Evolutionary conservation across 2,113 vertebrate genomes (phyloP).

Genomic region (Tretioscincus oriximinensis): DNA sequence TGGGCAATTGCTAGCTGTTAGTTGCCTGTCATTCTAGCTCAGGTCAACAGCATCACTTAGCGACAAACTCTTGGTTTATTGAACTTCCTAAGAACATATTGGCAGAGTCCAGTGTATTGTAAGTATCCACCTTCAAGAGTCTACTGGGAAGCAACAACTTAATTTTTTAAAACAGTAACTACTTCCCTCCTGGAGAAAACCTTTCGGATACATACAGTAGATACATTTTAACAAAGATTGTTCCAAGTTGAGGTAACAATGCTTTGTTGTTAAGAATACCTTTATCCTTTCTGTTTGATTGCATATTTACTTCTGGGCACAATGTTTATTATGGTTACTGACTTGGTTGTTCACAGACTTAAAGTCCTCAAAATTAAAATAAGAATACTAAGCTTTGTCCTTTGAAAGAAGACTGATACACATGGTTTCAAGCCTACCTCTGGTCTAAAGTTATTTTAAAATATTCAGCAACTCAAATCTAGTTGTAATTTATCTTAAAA

Average conservation of each 20-base stretch:
- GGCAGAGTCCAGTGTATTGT: background rate
- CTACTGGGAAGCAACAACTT: accelerated
- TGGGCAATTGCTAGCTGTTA: background rate
- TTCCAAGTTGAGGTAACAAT: background rate
- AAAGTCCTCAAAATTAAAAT: background rate
- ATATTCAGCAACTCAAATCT: background rate
- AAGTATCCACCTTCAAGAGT: background rate
- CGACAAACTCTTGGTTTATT: background rate
- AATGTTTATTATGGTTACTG: background rate
- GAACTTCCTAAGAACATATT: constrained; percentile 23
- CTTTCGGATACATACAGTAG: background rate
- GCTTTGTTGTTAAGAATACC: background rate
- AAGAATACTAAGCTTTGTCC: background rate
- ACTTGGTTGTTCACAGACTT: background rate
- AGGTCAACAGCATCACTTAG: constrained; percentile 29
- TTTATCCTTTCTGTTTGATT: background rate
- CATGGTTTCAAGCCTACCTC: background rate
- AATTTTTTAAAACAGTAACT: background rate
- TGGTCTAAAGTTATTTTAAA: too few relatives aligned
- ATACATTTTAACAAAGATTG: background rate
- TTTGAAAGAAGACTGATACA: background rate
- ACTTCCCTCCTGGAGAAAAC: background rate
- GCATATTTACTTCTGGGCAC: background rate
- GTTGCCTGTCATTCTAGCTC: background rate
- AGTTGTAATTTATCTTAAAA: background rate